phyloP scores from a whole-genome alignment of 35 echinoderm and acorn worm genomes.

The Eucidaris tribuloides region DNA sequence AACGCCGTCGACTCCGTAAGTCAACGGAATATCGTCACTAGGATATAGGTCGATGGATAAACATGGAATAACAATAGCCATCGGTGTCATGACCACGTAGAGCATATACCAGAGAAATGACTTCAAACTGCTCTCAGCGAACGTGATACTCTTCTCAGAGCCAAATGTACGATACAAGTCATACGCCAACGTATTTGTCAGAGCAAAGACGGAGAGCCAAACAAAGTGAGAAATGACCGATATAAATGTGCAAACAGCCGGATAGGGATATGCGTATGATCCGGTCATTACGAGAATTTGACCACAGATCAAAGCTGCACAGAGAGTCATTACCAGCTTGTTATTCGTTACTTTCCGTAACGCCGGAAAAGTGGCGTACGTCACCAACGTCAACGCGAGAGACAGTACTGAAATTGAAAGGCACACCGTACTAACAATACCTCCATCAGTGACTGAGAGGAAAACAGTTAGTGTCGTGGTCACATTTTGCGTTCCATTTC shows the following conservation, averaged over 20 bases:
- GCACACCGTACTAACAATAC: conserved; percentile 25
- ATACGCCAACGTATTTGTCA: conserved; percentile 25
- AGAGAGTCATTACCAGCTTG: conserved; percentile 48
- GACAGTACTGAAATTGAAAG: conserved; percentile 4
- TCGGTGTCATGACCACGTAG: conserved; percentile 1
- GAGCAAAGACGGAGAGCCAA: conserved; percentile 46
- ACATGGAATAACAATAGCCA: conserved; percentile 7
- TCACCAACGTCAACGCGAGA: background rate
- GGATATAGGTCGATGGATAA: background rate
- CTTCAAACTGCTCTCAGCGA: conserved; percentile 2
- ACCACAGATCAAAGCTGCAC: conserved; percentile 29
- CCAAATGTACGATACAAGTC: conserved; percentile 43
- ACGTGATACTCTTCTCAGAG: background rate
- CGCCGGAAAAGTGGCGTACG: conserved; percentile 38
- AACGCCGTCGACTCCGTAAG: background rate
- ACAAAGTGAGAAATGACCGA: conserved; percentile 35
- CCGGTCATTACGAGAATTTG: conserved; percentile 21
- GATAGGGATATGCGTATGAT: background rate
- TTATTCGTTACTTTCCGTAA: conserved; percentile 22
- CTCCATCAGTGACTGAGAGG: background rate
- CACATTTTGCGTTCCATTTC: background rate
- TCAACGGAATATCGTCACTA: background rate
- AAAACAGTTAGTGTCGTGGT: background rate
- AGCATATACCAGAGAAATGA: background rate
- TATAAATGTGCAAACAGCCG: conserved; percentile 12